These are phyloP conservation scores for Calliphora vomitoria DNA, from an alignment of 2,888 invertebrate species.

Conservation along the genomic window DNA sequence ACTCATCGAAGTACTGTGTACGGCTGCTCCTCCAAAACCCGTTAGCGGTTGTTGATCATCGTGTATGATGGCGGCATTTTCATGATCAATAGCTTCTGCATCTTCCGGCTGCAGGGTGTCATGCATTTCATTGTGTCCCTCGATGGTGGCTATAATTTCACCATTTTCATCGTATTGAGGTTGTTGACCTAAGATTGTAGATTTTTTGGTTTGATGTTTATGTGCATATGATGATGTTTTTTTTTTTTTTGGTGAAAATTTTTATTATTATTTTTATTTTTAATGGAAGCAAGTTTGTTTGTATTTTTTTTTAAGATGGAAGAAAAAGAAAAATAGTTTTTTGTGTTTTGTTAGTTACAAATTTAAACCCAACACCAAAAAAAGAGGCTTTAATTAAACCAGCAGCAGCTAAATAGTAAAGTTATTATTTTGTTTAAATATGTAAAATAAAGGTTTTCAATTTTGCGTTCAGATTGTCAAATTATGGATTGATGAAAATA, in stretches of 20 bases:
- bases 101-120: slow-evolving; percentile 78
- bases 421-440: slow-evolving; percentile 31
- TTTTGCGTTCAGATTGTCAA: no score
- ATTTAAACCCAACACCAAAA: slow-evolving; percentile 77
- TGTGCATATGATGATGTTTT: slow-evolving; percentile 65
- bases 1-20: slow-evolving; percentile 79
- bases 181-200: slow-evolving; percentile 75
- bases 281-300: slow-evolving; percentile 76
- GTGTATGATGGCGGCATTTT: slow-evolving; percentile 82
- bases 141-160: slow-evolving; percentile 81
- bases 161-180: slow-evolving; percentile 80
- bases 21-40: slow-evolving; percentile 80
- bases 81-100: slow-evolving; percentile 82
- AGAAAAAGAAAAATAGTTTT: slow-evolving; percentile 76
- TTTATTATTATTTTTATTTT: slow-evolving; percentile 69
- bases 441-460: slow-evolving; percentile 53
- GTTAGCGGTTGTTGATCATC: slow-evolving; percentile 83
- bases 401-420: slow-evolving; percentile 52
- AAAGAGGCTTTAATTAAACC: slow-evolving; percentile 14
- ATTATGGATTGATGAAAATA: no score
- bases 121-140: slow-evolving; percentile 78
- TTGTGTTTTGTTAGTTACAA: slow-evolving; percentile 78
- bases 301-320: slow-evolving; percentile 76
- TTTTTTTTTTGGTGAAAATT: slow-evolving; percentile 67
- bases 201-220: slow-evolving; percentile 46